Evolutionary conservation across 2,113 vertebrate genomes (phyloP).

Genomic region (Takifugu flavidus): DNA sequence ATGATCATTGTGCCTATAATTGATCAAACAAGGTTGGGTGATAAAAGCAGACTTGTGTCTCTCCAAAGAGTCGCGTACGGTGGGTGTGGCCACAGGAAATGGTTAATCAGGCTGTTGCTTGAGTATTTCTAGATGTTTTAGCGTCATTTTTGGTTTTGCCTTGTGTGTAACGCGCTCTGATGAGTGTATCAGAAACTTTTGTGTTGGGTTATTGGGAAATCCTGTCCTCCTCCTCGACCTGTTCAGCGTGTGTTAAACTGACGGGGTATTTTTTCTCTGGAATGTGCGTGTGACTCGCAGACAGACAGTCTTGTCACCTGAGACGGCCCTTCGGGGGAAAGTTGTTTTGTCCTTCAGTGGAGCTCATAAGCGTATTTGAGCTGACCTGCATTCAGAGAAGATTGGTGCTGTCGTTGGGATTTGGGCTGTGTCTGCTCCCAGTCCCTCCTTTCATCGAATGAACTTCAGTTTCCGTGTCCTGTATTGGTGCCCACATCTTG

Average conservation of each 20-base stretch:
- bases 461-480: neutral
- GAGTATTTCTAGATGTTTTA: neutral
- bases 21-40: conserved; percentile 46
- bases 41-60: conserved; percentile 40
- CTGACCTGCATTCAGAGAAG: conserved; percentile 42
- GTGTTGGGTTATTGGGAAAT: conserved; percentile 14
- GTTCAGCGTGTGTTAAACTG: conserved; percentile 28
- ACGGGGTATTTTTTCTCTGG: conserved; percentile 43
- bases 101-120: conserved; percentile 38
- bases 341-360: conserved; percentile 48
- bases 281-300: conserved; percentile 30
- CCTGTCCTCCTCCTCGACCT: neutral
- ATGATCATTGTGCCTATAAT: conserved; percentile 57
- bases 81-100: conserved; percentile 20
- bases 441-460: conserved; percentile 16
- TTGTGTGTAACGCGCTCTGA: conserved; percentile 1
- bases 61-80: conserved; percentile 17
- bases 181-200: conserved; percentile 32
- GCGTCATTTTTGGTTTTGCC: neutral
- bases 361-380: conserved; percentile 32
- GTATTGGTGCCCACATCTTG: neutral
- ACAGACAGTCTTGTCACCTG: conserved; percentile 50
- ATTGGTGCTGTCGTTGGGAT: conserved; percentile 52
- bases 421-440: conserved; percentile 30
- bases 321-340: conserved; percentile 42